Conservation (phyloP, 64 coral and sea anemone genomes). For the Montipora foliosa region DNA sequence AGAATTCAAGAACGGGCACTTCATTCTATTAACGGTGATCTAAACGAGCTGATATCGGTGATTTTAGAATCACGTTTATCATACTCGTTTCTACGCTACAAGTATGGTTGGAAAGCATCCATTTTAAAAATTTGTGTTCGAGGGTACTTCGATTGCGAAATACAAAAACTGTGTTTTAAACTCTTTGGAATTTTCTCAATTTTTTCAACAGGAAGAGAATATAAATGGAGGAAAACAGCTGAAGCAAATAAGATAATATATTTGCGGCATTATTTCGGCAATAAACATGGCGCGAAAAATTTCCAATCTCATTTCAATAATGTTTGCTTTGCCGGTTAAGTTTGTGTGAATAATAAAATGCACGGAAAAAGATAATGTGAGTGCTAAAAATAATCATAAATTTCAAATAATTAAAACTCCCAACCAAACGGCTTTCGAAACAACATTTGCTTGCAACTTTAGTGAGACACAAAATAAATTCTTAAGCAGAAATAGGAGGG, state of each 20-base stretch:
- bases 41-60: not conserved
- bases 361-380: slow-evolving; percentile 57
- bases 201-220: not conserved
- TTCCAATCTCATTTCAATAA: slow-evolving; percentile 26
- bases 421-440: not conserved
- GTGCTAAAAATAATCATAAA: slow-evolving; percentile 69
- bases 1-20: not conserved
- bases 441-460: not conserved
- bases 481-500: no score
- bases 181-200: not conserved
- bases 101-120: slow-evolving; percentile 26
- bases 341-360: slow-evolving; percentile 71
- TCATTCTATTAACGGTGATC: not conserved
- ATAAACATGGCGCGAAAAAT: not conserved
- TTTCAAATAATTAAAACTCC: not conserved
- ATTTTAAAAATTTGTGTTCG: not conserved
- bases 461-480: no score
- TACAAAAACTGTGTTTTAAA: not conserved
- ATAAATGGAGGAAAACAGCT: not conserved
- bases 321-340: slow-evolving; percentile 36
- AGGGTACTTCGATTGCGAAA: not conserved
- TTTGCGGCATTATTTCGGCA: not conserved
- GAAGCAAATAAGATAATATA: not conserved
- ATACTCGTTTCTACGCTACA: slow-evolving; percentile 27
- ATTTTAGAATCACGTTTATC: slow-evolving; percentile 18